These are phyloP conservation scores for Ctenodactylus gundi DNA, from an alignment of 2,113 vertebrate genomes.

Conservation along the genomic window DNA sequence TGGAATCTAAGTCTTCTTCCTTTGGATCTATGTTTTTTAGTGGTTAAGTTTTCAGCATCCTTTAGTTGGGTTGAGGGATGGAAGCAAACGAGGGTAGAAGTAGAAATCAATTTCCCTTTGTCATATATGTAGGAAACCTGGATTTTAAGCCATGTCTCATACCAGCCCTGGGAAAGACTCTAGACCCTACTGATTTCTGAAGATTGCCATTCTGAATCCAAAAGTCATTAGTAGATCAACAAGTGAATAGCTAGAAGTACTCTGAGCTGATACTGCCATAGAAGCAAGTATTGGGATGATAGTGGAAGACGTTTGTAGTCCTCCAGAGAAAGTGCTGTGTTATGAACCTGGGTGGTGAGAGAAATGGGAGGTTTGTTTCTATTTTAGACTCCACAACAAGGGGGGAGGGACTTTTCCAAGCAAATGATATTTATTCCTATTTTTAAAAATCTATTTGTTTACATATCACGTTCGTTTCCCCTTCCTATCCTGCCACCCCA, in stretches of 20 bases:
- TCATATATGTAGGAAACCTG: not conserved
- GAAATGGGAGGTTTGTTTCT: constrained; percentile 18
- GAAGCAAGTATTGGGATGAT: not conserved
- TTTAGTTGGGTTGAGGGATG: not conserved
- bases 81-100: not conserved
- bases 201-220: constrained; percentile 1
- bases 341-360: not conserved
- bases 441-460: no score
- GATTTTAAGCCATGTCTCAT: constrained; percentile 17
- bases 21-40: constrained; percentile 11
- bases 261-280: not conserved
- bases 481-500: no score
- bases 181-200: not conserved
- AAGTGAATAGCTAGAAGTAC: constrained; percentile 32
- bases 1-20: not conserved
- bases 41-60: not conserved
- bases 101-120: not conserved
- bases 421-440: not conserved
- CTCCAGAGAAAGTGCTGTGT: constrained; percentile 2
- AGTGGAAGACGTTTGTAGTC: not conserved
- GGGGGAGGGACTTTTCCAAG: not conserved
- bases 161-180: not conserved
- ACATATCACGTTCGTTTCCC: no score
- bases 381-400: not conserved
- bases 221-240: constrained; percentile 28